Evolutionary conservation across 2,797 vertebrate genomes (phyloP).

Genomic region (Halcyon leucocephala): DNA sequence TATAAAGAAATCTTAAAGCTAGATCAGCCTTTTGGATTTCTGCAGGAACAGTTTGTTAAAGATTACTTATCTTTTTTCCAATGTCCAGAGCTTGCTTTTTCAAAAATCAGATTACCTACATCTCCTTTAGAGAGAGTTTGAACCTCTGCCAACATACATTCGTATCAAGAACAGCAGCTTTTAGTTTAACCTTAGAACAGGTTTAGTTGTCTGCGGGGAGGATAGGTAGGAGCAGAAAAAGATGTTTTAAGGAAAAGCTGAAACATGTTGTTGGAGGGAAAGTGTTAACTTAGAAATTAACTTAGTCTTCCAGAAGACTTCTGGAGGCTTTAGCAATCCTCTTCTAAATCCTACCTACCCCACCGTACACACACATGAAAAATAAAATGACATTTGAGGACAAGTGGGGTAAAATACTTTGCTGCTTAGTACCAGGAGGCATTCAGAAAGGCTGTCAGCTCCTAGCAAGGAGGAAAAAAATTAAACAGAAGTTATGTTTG

Average conservation of each 20-base stretch:
- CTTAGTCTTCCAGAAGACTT: not conserved
- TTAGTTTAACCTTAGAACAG: constrained; percentile 10
- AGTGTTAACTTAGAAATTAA: not conserved
- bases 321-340: not conserved
- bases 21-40: not conserved
- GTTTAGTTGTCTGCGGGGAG: not conserved
- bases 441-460: not conserved
- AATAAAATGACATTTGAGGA: not conserved
- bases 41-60: not conserved
- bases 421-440: not conserved
- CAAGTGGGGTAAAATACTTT: not conserved
- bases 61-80: not conserved
- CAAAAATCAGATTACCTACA: not conserved
- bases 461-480: not conserved
- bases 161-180: not conserved
- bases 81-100: not conserved
- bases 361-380: not conserved
- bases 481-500: not conserved
- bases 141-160: not conserved
- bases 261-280: not conserved
- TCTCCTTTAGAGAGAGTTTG: not conserved
- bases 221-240: not conserved
- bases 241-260: not conserved
- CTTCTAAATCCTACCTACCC: not conserved
- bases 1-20: not conserved